These are phyloP conservation scores for Cebidichthys violaceus DNA, from an alignment of 2,113 vertebrate species.

Conservation along the genomic window DNA sequence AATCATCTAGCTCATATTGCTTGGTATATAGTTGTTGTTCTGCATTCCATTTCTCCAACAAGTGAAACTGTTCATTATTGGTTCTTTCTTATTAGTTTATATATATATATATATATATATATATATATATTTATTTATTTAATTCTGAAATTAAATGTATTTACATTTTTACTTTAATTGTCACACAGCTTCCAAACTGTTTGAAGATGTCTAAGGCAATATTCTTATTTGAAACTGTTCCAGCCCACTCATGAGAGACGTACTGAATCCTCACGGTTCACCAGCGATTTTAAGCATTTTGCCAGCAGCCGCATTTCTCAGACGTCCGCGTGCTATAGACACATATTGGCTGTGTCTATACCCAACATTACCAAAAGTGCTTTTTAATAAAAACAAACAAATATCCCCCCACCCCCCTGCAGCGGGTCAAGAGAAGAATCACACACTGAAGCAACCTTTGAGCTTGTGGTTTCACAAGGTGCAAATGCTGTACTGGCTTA, in stretches of 20 bases:
- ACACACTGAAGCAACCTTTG: slow-evolving; percentile 17
- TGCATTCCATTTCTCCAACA: slow-evolving; percentile 30
- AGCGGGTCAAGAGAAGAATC: slow-evolving; percentile 46
- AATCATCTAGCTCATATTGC: slow-evolving; percentile 33
- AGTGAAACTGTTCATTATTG: slow-evolving; percentile 38
- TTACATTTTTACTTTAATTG: slow-evolving; percentile 24
- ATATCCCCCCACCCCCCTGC: not conserved
- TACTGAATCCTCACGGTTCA: slow-evolving; percentile 54
- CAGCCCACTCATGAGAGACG: slow-evolving; percentile 29
- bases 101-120: not conserved
- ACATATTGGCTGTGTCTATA: slow-evolving; percentile 46
- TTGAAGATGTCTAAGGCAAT: slow-evolving; percentile 56
- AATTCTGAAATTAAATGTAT: not conserved
- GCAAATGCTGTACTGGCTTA: slow-evolving; percentile 59
- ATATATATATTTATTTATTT: slow-evolving; percentile 16
- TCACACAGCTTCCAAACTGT: slow-evolving; percentile 49
- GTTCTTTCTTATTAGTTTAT: not conserved
- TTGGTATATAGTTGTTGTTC: slow-evolving; percentile 44
- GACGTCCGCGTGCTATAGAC: slow-evolving; percentile 46
- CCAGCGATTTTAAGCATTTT: slow-evolving; percentile 63
- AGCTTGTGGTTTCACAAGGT: slow-evolving; percentile 54
- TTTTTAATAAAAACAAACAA: slow-evolving; percentile 49
- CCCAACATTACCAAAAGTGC: slow-evolving; percentile 71
- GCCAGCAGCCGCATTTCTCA: slow-evolving; percentile 63
- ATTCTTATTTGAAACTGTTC: slow-evolving; percentile 34